Evolutionary conservation across 2,888 invertebrate genomes (phyloP).

Genomic region (Ennomos quercinarius): DNA sequence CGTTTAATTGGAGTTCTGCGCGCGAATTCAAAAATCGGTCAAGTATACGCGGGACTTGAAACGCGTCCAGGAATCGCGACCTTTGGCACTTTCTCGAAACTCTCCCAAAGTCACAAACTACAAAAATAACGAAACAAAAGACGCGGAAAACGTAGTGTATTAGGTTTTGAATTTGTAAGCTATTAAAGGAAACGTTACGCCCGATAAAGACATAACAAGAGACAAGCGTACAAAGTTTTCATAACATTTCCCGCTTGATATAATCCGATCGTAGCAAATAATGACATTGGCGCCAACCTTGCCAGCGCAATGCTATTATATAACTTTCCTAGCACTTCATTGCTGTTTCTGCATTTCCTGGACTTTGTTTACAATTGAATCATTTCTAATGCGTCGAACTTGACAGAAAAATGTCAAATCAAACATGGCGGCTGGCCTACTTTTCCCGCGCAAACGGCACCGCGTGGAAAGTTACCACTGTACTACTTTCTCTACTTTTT

Average conservation of each 20-base stretch:
- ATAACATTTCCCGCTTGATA: constrained; percentile 67
- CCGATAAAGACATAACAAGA: constrained; percentile 62
- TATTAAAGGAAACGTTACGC: constrained; percentile 23
- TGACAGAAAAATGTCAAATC: constrained; percentile 70
- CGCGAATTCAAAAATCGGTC: constrained; percentile 76
- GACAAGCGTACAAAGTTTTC: constrained; percentile 60
- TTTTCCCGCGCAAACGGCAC: constrained; percentile 79
- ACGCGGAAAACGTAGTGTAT: neutral
- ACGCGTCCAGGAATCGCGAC: constrained; percentile 61
- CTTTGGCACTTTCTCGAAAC: constrained; percentile 44
- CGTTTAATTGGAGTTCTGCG: constrained; percentile 69
- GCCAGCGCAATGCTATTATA: constrained; percentile 29
- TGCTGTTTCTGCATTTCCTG: constrained; percentile 33
- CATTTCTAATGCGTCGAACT: constrained; percentile 44
- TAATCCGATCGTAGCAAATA: constrained; percentile 64
- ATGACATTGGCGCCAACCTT: constrained; percentile 67
- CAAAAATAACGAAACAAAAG: neutral
- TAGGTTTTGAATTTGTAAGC: constrained; percentile 32
- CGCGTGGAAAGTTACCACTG: constrained; percentile 84
- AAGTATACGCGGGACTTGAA: constrained; percentile 71
- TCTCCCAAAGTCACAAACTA: constrained; percentile 6
- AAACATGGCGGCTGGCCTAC: constrained; percentile 80
- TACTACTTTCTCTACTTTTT: constrained; percentile 85
- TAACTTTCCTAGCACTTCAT: constrained; percentile 33
- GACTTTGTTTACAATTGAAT: constrained; percentile 13